phyloP scores from a whole-genome alignment of 1,140 invertebrate species.

The Spodoptera frugiperda region DNA sequence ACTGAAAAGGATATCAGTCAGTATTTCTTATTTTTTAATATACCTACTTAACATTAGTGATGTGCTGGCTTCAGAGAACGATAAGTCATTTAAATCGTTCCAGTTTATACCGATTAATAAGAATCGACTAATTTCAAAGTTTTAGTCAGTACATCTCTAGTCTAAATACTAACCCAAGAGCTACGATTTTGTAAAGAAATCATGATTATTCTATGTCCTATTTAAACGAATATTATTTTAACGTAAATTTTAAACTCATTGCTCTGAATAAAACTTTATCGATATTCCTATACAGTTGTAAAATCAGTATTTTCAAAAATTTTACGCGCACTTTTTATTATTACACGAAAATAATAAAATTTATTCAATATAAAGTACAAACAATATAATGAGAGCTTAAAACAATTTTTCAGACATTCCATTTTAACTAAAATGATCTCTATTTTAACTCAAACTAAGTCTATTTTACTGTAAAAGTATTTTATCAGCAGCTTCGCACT shows the following conservation, averaged over 20 bases:
- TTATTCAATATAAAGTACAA: slow-evolving; percentile 36
- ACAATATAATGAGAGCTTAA: slow-evolving; percentile 36
- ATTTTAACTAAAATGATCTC: slow-evolving; percentile 44
- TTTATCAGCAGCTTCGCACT: slow-evolving; percentile 36
- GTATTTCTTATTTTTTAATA: not conserved
- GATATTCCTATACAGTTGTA: too few relatives aligned
- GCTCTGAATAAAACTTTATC: too few relatives aligned
- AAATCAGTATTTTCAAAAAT: not conserved
- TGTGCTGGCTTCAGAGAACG: not conserved
- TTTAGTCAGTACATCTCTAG: slow-evolving; percentile 25
- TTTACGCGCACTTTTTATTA: slow-evolving; percentile 5
- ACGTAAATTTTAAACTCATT: too few relatives aligned
- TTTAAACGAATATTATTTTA: too few relatives aligned
- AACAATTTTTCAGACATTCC: slow-evolving; percentile 40
- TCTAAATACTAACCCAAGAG: slow-evolving; percentile 20
- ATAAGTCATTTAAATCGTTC: slow-evolving; percentile 13
- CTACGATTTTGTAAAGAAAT: not conserved
- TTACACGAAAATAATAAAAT: not conserved
- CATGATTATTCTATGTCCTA: not conserved
- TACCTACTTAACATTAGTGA: not conserved
- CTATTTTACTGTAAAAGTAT: slow-evolving; percentile 48
- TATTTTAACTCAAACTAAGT: slow-evolving; percentile 36
- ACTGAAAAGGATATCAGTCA: not conserved
- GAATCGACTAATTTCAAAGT: slow-evolving; percentile 3
- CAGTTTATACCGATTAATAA: not conserved